phyloP scores from a whole-genome alignment of 1,140 invertebrate species.

The Nephila pilipes region DNA sequence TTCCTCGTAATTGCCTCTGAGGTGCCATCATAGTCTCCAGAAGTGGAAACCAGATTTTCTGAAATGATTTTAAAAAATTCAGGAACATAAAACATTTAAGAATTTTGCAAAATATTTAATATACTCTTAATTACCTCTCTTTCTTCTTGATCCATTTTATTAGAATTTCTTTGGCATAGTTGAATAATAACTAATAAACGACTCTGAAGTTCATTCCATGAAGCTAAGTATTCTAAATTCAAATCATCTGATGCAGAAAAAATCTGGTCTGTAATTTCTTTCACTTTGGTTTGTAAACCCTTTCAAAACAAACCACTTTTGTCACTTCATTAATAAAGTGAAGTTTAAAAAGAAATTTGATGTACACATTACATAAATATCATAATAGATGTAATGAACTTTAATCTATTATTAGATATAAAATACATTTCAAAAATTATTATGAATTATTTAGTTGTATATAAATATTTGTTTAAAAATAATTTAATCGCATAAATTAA shows the following conservation, averaged over 20 bases:
- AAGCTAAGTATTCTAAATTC: constrained; percentile 58
- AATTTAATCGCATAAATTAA: too few relatives aligned
- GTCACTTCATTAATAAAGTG: not conserved
- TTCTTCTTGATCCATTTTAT: constrained; percentile 82
- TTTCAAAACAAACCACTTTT: constrained; percentile 21
- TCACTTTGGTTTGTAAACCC: constrained; percentile 60
- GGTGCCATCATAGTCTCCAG: constrained; percentile 83
- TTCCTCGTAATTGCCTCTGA: constrained; percentile 81
- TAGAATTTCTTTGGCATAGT: constrained; percentile 83
- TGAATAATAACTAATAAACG: constrained; percentile 82
- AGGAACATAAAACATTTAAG: not conserved
- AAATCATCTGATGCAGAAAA: not conserved
- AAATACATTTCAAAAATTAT: too few relatives aligned
- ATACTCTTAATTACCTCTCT: constrained; percentile 80
- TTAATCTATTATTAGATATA: too few relatives aligned
- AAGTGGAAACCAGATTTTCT: constrained; percentile 84
- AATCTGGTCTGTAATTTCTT: constrained; percentile 62
- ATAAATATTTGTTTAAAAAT: too few relatives aligned
- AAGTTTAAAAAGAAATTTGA: too few relatives aligned
- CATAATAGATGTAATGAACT: too few relatives aligned
- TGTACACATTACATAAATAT: too few relatives aligned
- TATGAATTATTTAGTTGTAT: too few relatives aligned
- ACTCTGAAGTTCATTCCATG: constrained; percentile 80
- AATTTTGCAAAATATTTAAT: not conserved
- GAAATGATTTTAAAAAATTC: not conserved